Conservation (phyloP, 2,113 vertebrate species). For the Brachyhypopomus occidentalis region DNA sequence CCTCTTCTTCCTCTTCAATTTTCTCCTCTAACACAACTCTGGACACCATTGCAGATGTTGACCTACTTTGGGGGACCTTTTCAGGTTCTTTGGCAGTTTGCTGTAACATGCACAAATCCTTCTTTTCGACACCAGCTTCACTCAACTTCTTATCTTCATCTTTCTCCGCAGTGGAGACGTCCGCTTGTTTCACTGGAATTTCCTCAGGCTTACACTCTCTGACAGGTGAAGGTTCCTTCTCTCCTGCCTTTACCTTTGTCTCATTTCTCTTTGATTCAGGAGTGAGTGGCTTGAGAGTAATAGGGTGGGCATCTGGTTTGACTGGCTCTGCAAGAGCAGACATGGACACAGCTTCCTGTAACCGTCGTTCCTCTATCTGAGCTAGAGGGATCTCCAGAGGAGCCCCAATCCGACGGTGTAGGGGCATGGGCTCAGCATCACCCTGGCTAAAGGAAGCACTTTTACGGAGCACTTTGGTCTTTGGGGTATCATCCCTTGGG, state of each 20-base stretch:
- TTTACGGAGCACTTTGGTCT: slow-evolving; percentile 84
- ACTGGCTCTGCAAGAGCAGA: slow-evolving; percentile 83
- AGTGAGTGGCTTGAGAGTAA: slow-evolving; percentile 65
- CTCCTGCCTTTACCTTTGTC: slow-evolving; percentile 60
- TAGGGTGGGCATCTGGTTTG: slow-evolving; percentile 75
- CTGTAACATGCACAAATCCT: slow-evolving; percentile 70
- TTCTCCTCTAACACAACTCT: slow-evolving; percentile 61
- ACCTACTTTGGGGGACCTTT: slow-evolving; percentile 53
- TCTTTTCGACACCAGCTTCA: slow-evolving; percentile 69
- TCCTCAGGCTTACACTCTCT: slow-evolving; percentile 63
- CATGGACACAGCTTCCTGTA: slow-evolving; percentile 92
- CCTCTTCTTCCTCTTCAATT: slow-evolving; percentile 56
- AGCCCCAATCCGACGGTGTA: slow-evolving; percentile 87
- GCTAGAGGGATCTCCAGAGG: slow-evolving; percentile 92
- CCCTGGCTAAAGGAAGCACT: slow-evolving; percentile 96
- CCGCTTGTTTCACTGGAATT: slow-evolving; percentile 60
- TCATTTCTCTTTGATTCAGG: slow-evolving; percentile 60
- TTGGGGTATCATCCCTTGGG: slow-evolving; percentile 70
- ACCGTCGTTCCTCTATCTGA: slow-evolving; percentile 77
- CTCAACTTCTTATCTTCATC: slow-evolving; percentile 68
- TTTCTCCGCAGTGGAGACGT: slow-evolving; percentile 60
- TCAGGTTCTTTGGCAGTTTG: slow-evolving; percentile 67
- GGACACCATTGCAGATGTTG: slow-evolving; percentile 54
- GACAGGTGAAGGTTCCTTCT: slow-evolving; percentile 53
- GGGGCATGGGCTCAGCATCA: slow-evolving; percentile 83